phyloP scores from a whole-genome alignment of 1,140 invertebrate genomes.

The Drosophila kohkoa region DNA sequence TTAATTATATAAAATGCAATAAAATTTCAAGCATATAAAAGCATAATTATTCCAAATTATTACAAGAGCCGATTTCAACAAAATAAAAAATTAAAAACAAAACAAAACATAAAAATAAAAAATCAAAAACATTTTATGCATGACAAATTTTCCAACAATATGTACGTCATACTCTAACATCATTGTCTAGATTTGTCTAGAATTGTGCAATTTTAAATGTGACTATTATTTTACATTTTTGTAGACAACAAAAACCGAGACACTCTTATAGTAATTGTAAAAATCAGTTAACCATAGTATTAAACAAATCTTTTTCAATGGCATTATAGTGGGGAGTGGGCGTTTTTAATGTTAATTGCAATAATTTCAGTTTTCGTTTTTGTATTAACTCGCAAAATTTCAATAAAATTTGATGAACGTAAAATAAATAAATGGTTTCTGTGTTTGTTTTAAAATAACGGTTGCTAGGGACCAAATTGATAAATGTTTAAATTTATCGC shows the following conservation, averaged over 20 bases:
- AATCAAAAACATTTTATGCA: constrained; percentile 69
- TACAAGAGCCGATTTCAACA: constrained; percentile 33
- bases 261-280: constrained; percentile 74
- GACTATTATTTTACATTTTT: constrained; percentile 81
- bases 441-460: background rate
- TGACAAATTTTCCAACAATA: constrained; percentile 70
- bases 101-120: constrained; percentile 44
- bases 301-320: constrained; percentile 76
- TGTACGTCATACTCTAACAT: constrained; percentile 76
- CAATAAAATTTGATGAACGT: constrained; percentile 82
- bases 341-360: constrained; percentile 79
- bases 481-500: background rate
- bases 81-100: constrained; percentile 15
- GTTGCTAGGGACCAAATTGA: too few relatives aligned
- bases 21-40: constrained; percentile 77
- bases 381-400: constrained; percentile 81
- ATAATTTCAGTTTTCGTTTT: constrained; percentile 75
- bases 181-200: constrained; percentile 72
- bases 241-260: constrained; percentile 72
- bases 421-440: constrained; percentile 35
- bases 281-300: constrained; percentile 81
- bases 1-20: constrained; percentile 83
- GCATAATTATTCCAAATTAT: constrained; percentile 71
- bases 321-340: constrained; percentile 74
- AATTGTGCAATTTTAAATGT: constrained; percentile 78